Evolutionary conservation across 2,797 vertebrate genomes (phyloP).

Genomic region (Adelosebastes latens): DNA sequence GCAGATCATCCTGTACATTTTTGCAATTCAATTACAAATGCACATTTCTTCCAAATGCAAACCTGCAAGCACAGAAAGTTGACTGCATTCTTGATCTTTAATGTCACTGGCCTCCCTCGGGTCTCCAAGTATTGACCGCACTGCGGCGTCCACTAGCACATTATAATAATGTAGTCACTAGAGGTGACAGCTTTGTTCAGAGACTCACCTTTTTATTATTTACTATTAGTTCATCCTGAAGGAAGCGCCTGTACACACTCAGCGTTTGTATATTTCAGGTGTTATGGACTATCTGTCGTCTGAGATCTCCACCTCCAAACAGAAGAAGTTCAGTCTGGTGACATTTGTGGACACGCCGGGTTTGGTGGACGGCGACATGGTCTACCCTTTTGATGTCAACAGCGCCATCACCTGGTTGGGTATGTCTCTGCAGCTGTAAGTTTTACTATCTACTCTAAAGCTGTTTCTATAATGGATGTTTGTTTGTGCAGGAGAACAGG

Average conservation of each 20-base stretch:
- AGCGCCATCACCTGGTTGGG: slow-evolving; percentile 84
- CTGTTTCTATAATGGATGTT: background rate
- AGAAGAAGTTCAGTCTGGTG: slow-evolving; percentile 88
- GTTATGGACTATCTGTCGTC: slow-evolving; percentile 82
- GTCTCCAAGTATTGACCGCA: slow-evolving; percentile 62
- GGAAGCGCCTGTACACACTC: slow-evolving; percentile 19
- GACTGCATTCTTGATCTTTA: slow-evolving; percentile 6
- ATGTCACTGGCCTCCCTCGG: slow-evolving; percentile 22
- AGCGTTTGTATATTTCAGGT: slow-evolving; percentile 71
- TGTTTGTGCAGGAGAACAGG: slow-evolving; percentile 78
- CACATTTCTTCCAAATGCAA: background rate
- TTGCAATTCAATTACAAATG: background rate
- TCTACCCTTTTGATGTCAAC: slow-evolving; percentile 86
- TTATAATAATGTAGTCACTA: slow-evolving; percentile 8
- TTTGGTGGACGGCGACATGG: slow-evolving; percentile 87
- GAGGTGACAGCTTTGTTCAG: slow-evolving; percentile 11
- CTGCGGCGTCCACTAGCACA: slow-evolving; percentile 49
- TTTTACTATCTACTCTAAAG: background rate
- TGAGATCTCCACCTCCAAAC: slow-evolving; percentile 87
- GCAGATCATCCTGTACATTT: background rate
- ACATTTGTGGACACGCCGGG: slow-evolving; percentile 87
- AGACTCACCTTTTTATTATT: background rate
- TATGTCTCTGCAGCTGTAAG: slow-evolving; percentile 46
- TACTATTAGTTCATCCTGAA: background rate
- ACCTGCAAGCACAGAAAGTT: slow-evolving; percentile 1